A percentile compares a stretch with the other conserved stretches of the same genome.
phyloP scores from a whole-genome alignment of 2,797 vertebrate species.

The Babyrousa celebensis region DNA sequence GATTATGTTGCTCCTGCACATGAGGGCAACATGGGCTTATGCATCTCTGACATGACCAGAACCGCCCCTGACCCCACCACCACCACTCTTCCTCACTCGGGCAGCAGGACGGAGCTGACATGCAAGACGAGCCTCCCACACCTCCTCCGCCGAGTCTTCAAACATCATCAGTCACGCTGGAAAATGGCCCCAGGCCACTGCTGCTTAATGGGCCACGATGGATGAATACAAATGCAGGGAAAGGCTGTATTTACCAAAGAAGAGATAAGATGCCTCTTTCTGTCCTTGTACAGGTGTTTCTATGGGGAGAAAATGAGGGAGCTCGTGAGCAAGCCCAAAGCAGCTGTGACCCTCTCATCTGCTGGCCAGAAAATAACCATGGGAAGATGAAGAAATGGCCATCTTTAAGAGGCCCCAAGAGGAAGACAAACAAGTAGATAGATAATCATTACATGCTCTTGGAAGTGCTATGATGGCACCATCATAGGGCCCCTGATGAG shows the following conservation, averaged over 20 bases:
- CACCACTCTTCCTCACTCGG: fast-evolving
- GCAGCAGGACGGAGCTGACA: not conserved
- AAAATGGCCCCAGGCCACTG: conserved; percentile 37
- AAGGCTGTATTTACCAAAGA: conserved; percentile 8
- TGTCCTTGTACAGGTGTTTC: not conserved
- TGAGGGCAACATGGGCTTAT: not conserved
- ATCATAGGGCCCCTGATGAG: not conserved
- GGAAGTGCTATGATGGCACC: fast-evolving
- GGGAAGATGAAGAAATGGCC: too few species aligned
- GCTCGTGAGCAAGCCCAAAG: not conserved
- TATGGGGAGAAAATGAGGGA: not conserved
- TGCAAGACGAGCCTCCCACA: not conserved
- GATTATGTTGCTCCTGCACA: not conserved
- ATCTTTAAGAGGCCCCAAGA: not conserved
- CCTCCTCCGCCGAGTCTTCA: conserved; percentile 7
- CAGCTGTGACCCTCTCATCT: too few species aligned
- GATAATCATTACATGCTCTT: not conserved
- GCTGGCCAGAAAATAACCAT: not conserved
- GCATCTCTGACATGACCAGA: not conserved
- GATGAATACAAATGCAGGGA: conserved; percentile 7
- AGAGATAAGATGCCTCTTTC: not conserved
- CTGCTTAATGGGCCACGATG: conserved; percentile 43
- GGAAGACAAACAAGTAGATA: not conserved
- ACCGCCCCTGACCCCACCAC: not conserved
- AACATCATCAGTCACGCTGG: conserved; percentile 3